These are phyloP conservation scores for Eurytoma adleriae DNA, from an alignment of 2,888 invertebrate species.

Conservation along the genomic window DNA sequence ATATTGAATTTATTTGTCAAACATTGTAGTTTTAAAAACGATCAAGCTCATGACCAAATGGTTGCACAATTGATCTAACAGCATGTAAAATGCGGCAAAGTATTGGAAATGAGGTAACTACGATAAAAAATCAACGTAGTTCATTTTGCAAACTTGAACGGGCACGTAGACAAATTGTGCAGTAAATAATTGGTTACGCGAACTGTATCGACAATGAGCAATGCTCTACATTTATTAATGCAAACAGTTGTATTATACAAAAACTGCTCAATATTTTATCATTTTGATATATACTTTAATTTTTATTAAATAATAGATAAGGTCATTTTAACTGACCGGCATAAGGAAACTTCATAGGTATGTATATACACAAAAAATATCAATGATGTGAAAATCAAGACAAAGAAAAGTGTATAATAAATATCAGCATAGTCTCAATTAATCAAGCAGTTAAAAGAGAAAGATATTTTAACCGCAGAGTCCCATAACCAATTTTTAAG, in stretches of 20 bases:
- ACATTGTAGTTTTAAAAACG: slow-evolving; percentile 17
- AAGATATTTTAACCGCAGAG: slow-evolving; percentile 32
- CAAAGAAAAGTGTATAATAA: slow-evolving; percentile 7
- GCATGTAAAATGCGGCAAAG: too few species aligned
- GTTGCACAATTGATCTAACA: slow-evolving; percentile 33
- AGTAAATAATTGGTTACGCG: slow-evolving; percentile 42
- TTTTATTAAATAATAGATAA: too few species aligned
- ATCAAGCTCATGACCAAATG: slow-evolving; percentile 36
- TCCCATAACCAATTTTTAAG: slow-evolving; percentile 50
- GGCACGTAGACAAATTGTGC: slow-evolving; percentile 25
- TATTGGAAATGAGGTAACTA: too few species aligned
- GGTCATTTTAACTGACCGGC: slow-evolving; percentile 24
- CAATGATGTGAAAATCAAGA: neutral
- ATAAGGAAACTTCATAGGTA: slow-evolving; percentile 1
- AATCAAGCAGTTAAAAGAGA: slow-evolving; percentile 46
- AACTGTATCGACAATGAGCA: slow-evolving; percentile 9
- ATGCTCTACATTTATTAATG: slow-evolving; percentile 4
- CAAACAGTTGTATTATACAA: slow-evolving; percentile 7
- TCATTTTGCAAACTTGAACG: too few species aligned
- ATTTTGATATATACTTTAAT: slow-evolving; percentile 1
- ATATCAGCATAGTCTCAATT: slow-evolving; percentile 54
- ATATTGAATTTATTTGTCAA: neutral
- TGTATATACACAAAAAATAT: slow-evolving; percentile 14
- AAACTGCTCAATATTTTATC: slow-evolving; percentile 7
- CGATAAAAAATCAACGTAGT: too few species aligned